Percentiles rank a stretch among this genome's conserved stretches.
These are phyloP conservation scores for Alethe diademata DNA, from an alignment of 2,113 vertebrate species.

Conservation along the genomic window DNA sequence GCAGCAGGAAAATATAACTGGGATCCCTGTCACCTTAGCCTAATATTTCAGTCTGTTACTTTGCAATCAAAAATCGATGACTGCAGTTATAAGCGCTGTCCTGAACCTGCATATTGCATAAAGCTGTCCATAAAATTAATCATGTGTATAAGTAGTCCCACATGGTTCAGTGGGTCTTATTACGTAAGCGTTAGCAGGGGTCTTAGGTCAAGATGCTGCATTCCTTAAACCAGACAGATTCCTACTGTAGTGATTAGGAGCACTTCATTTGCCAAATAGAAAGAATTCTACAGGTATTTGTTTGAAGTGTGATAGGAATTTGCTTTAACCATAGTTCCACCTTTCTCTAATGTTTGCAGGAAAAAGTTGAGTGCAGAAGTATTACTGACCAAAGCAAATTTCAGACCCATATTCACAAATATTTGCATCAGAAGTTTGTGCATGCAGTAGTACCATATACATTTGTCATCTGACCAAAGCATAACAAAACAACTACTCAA, in stretches of 20 bases:
- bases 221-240: slow-evolving; percentile 48
- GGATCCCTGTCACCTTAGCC: neutral
- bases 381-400: neutral
- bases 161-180: slow-evolving; percentile 21
- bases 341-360: neutral
- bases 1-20: neutral
- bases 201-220: slow-evolving; percentile 32
- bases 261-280: neutral
- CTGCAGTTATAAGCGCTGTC: neutral
- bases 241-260: slow-evolving; percentile 21
- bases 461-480: neutral
- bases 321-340: neutral
- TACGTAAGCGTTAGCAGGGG: neutral
- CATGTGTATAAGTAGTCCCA: slow-evolving; percentile 4
- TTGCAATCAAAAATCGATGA: neutral
- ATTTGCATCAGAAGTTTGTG: neutral
- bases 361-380: neutral
- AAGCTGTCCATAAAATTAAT: slow-evolving; percentile 11
- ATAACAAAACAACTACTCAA: neutral
- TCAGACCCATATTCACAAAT: neutral
- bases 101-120: neutral
- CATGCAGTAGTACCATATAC: neutral
- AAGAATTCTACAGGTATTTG: slow-evolving; percentile 36
- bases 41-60: neutral
- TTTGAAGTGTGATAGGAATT: slow-evolving; percentile 22